A percentile compares a stretch with the other conserved stretches of the same genome.
Conservation (phyloP, 2,113 vertebrate species). For the Tenrec ecaudatus region DNA sequence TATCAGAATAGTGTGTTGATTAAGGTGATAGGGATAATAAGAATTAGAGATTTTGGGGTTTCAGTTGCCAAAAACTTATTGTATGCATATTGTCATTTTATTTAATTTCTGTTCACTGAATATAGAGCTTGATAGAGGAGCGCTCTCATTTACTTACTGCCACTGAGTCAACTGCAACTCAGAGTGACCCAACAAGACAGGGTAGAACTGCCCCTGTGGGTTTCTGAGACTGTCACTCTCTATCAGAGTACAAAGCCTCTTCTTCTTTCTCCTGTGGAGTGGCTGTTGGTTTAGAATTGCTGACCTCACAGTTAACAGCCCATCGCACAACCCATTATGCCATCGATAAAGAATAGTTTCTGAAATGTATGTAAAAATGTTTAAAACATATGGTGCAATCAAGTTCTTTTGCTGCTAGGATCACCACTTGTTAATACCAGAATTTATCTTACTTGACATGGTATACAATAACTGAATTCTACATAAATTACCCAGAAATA, state of each 20-base stretch:
- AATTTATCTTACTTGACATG: not conserved
- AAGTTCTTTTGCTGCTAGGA: not conserved
- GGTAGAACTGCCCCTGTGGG: no score
- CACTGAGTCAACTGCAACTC: no score
- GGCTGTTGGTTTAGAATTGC: no score
- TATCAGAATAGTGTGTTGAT: not conserved
- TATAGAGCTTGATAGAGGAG: no score
- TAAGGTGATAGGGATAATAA: not conserved
- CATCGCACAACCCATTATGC: no score
- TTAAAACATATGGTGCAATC: not conserved
- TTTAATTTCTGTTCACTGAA: not conserved
- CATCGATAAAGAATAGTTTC: no score
- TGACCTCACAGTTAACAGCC: no score
- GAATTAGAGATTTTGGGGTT: not conserved
- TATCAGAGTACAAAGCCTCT: no score
- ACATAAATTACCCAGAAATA: not conserved
- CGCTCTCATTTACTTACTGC: no score
- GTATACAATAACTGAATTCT: not conserved
- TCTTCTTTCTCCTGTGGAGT: no score
- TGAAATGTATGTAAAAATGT: not conserved
- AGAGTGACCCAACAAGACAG: no score
- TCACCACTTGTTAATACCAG: not conserved
- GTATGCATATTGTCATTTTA: not conserved
- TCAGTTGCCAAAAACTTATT: not conserved
- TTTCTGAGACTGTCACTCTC: no score